Evolutionary conservation across 2,888 invertebrate genomes (phyloP).

Genomic region (Drosophila tanythrix): DNA sequence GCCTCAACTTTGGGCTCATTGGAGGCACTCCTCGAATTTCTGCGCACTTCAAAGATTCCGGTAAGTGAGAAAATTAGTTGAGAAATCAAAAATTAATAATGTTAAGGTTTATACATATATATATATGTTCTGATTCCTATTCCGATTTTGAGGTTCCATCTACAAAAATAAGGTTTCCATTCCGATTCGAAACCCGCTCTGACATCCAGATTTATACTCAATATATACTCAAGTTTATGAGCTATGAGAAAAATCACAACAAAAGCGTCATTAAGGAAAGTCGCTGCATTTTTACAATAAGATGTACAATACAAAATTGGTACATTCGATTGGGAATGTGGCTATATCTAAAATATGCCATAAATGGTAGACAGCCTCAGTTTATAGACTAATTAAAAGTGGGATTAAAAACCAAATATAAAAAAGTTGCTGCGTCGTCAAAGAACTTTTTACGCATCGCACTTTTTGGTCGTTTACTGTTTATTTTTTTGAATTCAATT

Average conservation of each 20-base stretch:
- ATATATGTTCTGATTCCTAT: neutral
- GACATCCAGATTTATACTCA: neutral
- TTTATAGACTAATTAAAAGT: slow-evolving; percentile 2
- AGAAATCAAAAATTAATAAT: neutral
- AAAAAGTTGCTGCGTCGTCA: slow-evolving; percentile 2
- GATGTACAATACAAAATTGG: neutral
- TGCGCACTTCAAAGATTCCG: slow-evolving; percentile 96
- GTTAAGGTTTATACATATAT: too few relatives aligned
- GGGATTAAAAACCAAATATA: neutral
- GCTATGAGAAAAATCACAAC: too few relatives aligned
- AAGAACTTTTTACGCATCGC: slow-evolving; percentile 1
- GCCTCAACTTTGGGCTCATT: slow-evolving; percentile 99
- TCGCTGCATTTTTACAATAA: neutral
- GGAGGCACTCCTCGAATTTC: slow-evolving; percentile 97
- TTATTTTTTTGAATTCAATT: slow-evolving; percentile 38
- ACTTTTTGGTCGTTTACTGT: slow-evolving; percentile 30
- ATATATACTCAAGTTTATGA: neutral
- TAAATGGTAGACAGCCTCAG: neutral
- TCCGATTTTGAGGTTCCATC: neutral
- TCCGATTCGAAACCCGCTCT: neutral
- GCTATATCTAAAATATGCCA: neutral
- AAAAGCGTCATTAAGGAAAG: neutral
- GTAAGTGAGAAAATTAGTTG: slow-evolving; percentile 86
- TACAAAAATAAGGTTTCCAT: neutral
- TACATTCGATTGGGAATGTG: neutral